Percentiles rank a stretch among this genome's conserved stretches.
These are phyloP conservation scores for Hypselothyrea guttata DNA, from an alignment of 2,888 invertebrate genomes.

Conservation along the genomic window DNA sequence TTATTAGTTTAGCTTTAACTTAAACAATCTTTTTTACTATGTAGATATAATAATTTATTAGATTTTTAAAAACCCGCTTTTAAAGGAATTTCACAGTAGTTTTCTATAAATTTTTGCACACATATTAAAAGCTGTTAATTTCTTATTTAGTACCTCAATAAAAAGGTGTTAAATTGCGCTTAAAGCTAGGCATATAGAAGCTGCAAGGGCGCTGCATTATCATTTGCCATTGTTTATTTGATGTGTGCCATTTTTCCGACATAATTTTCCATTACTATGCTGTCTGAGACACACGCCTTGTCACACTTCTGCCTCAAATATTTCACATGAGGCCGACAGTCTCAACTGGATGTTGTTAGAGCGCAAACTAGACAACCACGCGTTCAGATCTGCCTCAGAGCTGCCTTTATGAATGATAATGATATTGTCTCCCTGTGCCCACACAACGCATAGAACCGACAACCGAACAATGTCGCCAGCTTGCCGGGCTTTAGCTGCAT, in stretches of 20 bases:
- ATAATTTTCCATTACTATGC: slow-evolving; percentile 33
- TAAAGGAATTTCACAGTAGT: no score
- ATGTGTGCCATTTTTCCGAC: slow-evolving; percentile 8
- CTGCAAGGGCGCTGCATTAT: no score
- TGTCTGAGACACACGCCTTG: slow-evolving; percentile 43
- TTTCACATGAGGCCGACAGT: slow-evolving; percentile 33
- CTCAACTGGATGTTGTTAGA: slow-evolving; percentile 62
- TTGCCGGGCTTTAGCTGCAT: slow-evolving; percentile 34
- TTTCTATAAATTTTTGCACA: no score
- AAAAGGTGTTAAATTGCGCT: no score
- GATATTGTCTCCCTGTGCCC: slow-evolving; percentile 32
- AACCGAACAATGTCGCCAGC: slow-evolving; percentile 68
- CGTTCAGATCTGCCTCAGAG: slow-evolving; percentile 15
- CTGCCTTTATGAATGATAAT: neutral
- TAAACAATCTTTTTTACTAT: no score
- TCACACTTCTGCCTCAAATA: slow-evolving; percentile 57
- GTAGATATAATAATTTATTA: no score
- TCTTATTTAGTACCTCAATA: no score
- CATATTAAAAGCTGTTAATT: no score
- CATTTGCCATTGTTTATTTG: neutral
- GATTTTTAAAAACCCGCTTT: no score
- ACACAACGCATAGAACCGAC: slow-evolving; percentile 39
- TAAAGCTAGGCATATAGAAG: no score
- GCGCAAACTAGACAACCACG: slow-evolving; percentile 63
- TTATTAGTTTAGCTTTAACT: no score